A percentile compares a stretch with the other conserved stretches of the same genome.
phyloP scores from a whole-genome alignment of 2,797 vertebrate genomes.

The Hyperoplus immaculatus region DNA sequence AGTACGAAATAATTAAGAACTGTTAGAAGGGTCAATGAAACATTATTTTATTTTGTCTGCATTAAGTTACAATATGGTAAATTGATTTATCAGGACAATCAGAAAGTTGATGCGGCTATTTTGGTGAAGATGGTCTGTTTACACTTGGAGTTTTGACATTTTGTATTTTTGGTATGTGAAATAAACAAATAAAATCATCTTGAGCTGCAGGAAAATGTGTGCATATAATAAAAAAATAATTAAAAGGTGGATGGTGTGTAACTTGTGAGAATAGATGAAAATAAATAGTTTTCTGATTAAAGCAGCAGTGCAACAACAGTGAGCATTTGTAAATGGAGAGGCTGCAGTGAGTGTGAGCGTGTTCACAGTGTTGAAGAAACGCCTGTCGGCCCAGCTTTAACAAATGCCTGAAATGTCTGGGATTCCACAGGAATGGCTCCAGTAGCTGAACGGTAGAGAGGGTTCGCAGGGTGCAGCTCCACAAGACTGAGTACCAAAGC shows the following conservation, averaged over 20 bases:
- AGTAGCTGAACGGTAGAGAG: conserved; percentile 67
- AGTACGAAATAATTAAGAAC: neutral
- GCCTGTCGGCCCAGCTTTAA: conserved; percentile 79
- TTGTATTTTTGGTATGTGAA: conserved; percentile 8
- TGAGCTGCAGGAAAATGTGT: too few relatives aligned
- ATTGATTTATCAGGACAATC: neutral
- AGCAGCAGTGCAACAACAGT: conserved; percentile 40
- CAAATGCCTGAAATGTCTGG: conserved; percentile 83
- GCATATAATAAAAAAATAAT: conserved; percentile 17
- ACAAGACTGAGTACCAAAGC: conserved; percentile 77
- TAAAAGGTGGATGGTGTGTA: conserved; percentile 2
- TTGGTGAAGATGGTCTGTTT: neutral
- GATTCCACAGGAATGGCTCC: conserved; percentile 84
- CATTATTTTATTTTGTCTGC: neutral
- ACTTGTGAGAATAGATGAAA: conserved; percentile 27
- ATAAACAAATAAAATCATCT: neutral
- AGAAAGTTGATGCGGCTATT: neutral
- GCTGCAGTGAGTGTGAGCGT: conserved; percentile 39
- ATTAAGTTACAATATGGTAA: neutral
- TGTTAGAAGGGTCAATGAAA: neutral
- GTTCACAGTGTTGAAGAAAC: conserved; percentile 65
- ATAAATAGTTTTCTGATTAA: conserved; percentile 36
- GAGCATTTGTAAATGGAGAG: conserved; percentile 51
- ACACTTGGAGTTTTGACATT: neutral
- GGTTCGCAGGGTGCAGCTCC: conserved; percentile 78